Evolutionary conservation across 2,888 invertebrate genomes (phyloP).

Genomic region (Pyrochroa serraticornis): DNA sequence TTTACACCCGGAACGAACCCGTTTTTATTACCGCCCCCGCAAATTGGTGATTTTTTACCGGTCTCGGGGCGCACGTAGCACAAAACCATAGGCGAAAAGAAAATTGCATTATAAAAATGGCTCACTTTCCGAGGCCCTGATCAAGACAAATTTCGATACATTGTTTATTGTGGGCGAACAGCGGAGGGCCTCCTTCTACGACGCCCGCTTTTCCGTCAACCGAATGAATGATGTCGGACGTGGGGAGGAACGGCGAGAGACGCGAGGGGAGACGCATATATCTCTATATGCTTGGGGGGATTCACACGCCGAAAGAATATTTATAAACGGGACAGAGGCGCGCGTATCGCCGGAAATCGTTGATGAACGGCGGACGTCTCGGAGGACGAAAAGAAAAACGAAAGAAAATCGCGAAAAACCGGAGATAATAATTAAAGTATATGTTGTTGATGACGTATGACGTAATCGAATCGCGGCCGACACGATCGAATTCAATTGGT

Average conservation of each 20-base stretch:
- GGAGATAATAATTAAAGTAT: too few relatives aligned
- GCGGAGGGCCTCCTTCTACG: conserved; percentile 11
- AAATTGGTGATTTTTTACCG: conserved; percentile 51
- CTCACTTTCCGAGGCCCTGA: conserved; percentile 47
- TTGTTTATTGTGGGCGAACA: conserved; percentile 51
- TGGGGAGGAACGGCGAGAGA: conserved; percentile 24
- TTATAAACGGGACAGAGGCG: conserved; percentile 31
- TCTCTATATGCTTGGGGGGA: conserved; percentile 41
- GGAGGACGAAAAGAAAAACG: too few relatives aligned
- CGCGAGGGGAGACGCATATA: conserved; percentile 34
- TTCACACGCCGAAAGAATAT: conserved; percentile 44
- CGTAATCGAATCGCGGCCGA: too few relatives aligned
- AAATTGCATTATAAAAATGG: conserved; percentile 51
- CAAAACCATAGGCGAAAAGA: conserved; percentile 33
- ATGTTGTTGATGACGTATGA: too few relatives aligned
- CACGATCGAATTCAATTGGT: too few relatives aligned
- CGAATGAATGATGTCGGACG: conserved; percentile 14
- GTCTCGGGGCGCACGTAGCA: conserved; percentile 42
- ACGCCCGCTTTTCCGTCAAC: conserved; percentile 12
- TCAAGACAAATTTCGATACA: conserved; percentile 57
- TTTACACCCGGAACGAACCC: conserved; percentile 20
- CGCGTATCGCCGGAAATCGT: not conserved
- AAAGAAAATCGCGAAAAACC: too few relatives aligned
- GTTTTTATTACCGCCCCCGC: conserved; percentile 37
- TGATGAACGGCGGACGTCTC: not conserved